A percentile compares a stretch with the other conserved stretches of the same genome.
phyloP scores from a whole-genome alignment of 2,888 invertebrate species.

The Sturmia bella region DNA sequence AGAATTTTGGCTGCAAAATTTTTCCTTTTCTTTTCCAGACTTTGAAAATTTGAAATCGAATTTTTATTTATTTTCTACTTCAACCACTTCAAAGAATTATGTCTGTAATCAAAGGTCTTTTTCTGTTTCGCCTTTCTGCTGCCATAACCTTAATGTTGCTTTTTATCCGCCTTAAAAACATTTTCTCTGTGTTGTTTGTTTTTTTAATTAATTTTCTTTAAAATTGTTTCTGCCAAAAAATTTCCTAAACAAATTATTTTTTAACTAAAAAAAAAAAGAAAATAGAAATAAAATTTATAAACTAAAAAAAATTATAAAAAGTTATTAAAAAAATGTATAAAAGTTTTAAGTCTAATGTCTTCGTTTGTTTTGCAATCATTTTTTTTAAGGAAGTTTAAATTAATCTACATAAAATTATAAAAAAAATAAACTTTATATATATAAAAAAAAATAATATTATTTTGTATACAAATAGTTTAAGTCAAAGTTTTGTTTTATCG shows the following conservation, averaged over 20 bases:
- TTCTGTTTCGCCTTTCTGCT: too few relatives aligned
- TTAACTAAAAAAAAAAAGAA: slow-evolving; percentile 49
- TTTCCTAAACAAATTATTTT: slow-evolving; percentile 59
- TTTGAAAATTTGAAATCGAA: too few relatives aligned
- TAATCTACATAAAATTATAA: slow-evolving; percentile 65
- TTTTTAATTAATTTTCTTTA: too few relatives aligned
- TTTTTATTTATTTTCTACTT: too few relatives aligned
- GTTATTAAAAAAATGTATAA: slow-evolving; percentile 27
- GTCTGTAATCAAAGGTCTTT: too few relatives aligned
- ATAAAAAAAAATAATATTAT: slow-evolving; percentile 63
- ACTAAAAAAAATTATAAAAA: slow-evolving; percentile 47
- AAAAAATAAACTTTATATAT: slow-evolving; percentile 73
- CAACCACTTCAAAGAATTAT: too few relatives aligned
- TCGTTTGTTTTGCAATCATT: slow-evolving; percentile 63
- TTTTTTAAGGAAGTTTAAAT: slow-evolving; percentile 58
- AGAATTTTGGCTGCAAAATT: too few relatives aligned
- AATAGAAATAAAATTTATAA: slow-evolving; percentile 38
- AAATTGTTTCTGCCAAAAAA: slow-evolving; percentile 71
- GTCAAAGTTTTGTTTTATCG: slow-evolving; percentile 73
- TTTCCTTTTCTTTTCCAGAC: too few relatives aligned
- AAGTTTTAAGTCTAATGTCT: slow-evolving; percentile 54
- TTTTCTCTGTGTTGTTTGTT: slow-evolving; percentile 48
- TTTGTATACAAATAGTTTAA: slow-evolving; percentile 70
- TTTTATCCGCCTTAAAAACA: too few relatives aligned
- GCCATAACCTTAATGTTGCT: too few relatives aligned